phyloP scores from a whole-genome alignment of 2,797 vertebrate genomes.

The Tamandua tetradactyla region DNA sequence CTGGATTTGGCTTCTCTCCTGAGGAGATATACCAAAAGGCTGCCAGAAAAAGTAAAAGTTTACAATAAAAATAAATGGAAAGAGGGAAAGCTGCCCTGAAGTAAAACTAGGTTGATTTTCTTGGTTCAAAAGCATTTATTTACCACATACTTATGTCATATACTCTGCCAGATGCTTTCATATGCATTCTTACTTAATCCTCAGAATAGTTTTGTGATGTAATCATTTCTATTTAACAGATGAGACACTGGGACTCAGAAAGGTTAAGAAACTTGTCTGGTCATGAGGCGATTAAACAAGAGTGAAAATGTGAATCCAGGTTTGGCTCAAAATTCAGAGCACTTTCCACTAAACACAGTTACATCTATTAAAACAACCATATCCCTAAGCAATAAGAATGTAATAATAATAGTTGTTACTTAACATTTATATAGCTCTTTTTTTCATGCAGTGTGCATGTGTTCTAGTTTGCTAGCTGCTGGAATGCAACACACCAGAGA shows the following conservation, averaged over 20 bases:
- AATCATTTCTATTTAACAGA: not conserved
- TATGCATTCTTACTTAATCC: not conserved
- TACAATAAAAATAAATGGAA: slow-evolving; percentile 10
- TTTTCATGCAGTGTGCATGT: not conserved
- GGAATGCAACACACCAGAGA: too few species aligned
- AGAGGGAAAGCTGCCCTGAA: not conserved
- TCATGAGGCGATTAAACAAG: not conserved
- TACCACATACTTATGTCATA: not conserved
- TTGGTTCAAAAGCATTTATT: slow-evolving; percentile 29
- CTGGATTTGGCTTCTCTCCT: slow-evolving; percentile 32
- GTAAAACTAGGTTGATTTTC: not conserved
- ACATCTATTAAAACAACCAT: not conserved
- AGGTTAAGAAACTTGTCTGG: not conserved
- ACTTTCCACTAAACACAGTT: not conserved
- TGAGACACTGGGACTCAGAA: not conserved
- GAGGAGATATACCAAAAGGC: not conserved
- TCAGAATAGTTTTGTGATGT: not conserved
- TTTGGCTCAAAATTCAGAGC: slow-evolving; percentile 15
- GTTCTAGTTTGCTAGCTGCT: too few species aligned
- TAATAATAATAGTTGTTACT: not conserved
- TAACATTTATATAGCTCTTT: not conserved
- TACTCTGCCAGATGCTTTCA: not conserved
- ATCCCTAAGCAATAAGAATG: not conserved
- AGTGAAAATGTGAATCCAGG: not conserved
- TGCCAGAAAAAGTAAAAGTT: not conserved